phyloP scores from a whole-genome alignment of 2,888 invertebrate genomes.

The Lydus trimaculatus region DNA sequence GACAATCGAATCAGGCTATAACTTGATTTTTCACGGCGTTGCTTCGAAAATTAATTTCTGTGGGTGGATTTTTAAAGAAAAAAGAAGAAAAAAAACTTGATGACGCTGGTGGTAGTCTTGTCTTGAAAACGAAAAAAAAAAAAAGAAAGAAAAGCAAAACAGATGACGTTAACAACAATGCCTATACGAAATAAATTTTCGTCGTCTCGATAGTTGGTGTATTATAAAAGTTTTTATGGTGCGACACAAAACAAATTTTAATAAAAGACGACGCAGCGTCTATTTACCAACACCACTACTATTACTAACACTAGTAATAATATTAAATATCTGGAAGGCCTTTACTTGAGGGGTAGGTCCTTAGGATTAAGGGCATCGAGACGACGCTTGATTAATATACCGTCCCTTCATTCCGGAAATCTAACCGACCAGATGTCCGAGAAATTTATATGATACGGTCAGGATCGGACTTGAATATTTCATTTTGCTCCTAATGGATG shows the following conservation, averaged over 20 bases:
- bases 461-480: conserved; percentile 30
- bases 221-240: conserved; percentile 41
- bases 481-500: conserved; percentile 5
- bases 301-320: conserved; percentile 23
- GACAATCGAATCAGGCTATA: conserved; percentile 16
- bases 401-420: conserved; percentile 49
- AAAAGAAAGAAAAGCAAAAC: no score
- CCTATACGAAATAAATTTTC: neutral
- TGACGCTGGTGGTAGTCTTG: neutral
- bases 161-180: neutral
- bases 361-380: conserved; percentile 36
- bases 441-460: conserved; percentile 45
- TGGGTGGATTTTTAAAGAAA: neutral
- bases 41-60: conserved; percentile 4
- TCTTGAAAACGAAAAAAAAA: neutral
- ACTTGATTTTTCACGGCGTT: conserved; percentile 17
- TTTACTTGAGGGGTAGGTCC: conserved; percentile 15
- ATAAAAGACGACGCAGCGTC: conserved; percentile 37
- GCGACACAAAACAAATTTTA: conserved; percentile 47
- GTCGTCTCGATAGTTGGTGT: conserved; percentile 20
- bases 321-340: conserved; percentile 42
- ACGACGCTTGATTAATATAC: conserved; percentile 48
- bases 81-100: neutral
- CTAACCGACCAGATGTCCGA: conserved; percentile 47
- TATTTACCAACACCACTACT: conserved; percentile 35